Percentiles rank a stretch among this genome's conserved stretches.
These are phyloP conservation scores for Hemiprocne comata DNA, from an alignment of 2,113 vertebrate genomes.

Conservation along the genomic window DNA sequence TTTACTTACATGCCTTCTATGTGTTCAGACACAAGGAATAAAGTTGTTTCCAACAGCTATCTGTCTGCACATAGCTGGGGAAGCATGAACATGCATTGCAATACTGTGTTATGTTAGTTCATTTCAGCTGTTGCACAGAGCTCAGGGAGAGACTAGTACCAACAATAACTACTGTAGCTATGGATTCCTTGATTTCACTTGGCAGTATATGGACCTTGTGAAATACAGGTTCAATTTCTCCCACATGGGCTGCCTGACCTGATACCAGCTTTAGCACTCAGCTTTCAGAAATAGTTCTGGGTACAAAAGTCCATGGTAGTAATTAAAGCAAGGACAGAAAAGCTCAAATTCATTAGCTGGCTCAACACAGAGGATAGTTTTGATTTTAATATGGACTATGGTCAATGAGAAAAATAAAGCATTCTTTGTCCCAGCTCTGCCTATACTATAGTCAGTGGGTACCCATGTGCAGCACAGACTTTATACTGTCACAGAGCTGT, in stretches of 20 bases:
- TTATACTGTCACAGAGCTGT: background rate
- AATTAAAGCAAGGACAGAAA: background rate
- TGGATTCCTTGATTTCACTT: background rate
- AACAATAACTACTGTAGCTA: background rate
- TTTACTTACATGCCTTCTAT: background rate
- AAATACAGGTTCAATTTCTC: background rate
- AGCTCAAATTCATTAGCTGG: background rate
- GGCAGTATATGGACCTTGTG: background rate
- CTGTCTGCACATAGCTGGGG: background rate
- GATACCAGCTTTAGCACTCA: background rate
- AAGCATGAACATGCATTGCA: background rate
- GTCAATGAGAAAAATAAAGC: background rate
- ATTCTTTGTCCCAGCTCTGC: background rate
- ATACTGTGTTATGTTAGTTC: fast-evolving
- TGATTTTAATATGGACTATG: background rate
- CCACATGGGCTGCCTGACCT: background rate
- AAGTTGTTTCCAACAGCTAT: background rate
- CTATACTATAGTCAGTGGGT: background rate
- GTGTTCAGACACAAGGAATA: background rate
- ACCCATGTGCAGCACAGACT: fast-evolving
- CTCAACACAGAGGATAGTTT: background rate
- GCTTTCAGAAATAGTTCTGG: background rate
- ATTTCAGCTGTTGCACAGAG: background rate
- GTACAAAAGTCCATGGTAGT: background rate
- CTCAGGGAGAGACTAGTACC: background rate